phyloP scores from a whole-genome alignment of 1,140 invertebrate species.

The Drosophila repleta region DNA sequence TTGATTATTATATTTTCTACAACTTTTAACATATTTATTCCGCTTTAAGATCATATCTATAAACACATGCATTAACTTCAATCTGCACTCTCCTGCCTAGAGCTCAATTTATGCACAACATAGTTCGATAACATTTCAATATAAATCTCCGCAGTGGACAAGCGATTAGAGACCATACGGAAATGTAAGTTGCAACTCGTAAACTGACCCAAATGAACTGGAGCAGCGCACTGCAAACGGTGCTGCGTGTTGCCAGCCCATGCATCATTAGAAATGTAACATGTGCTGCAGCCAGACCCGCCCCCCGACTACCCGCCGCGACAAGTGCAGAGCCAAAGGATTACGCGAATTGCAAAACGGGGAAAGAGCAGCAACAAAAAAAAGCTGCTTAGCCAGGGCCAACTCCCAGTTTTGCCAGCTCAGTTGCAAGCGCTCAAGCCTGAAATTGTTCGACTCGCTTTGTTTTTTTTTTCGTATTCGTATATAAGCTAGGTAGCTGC shows the following conservation, averaged over 20 bases:
- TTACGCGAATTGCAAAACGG: slow-evolving; percentile 47
- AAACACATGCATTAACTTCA: too few species aligned
- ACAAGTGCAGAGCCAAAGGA: slow-evolving; percentile 52
- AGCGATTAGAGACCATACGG: slow-evolving; percentile 9
- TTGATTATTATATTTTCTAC: too few species aligned
- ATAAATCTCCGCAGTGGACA: slow-evolving; percentile 18
- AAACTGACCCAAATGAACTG: slow-evolving; percentile 32
- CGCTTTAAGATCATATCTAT: too few species aligned
- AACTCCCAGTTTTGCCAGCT: slow-evolving; percentile 12
- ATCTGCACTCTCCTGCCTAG: too few species aligned
- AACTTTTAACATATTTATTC: too few species aligned
- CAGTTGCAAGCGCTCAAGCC: slow-evolving; percentile 59
- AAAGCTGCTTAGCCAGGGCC: neutral
- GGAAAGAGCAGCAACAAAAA: neutral
- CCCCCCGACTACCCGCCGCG: neutral
- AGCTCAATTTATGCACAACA: neutral
- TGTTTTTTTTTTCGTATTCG: neutral
- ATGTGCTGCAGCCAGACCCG: slow-evolving; percentile 49
- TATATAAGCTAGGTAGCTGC: slow-evolving; percentile 19
- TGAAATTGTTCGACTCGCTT: slow-evolving; percentile 68
- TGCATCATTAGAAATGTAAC: slow-evolving; percentile 80
- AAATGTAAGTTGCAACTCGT: slow-evolving; percentile 10
- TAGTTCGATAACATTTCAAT: slow-evolving; percentile 5
- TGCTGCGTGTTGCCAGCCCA: slow-evolving; percentile 57
- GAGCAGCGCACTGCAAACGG: slow-evolving; percentile 23